A percentile compares a stretch with the other conserved stretches of the same genome.
Conservation (phyloP, 2,797 vertebrate genomes). For the Prunella strophiata region DNA sequence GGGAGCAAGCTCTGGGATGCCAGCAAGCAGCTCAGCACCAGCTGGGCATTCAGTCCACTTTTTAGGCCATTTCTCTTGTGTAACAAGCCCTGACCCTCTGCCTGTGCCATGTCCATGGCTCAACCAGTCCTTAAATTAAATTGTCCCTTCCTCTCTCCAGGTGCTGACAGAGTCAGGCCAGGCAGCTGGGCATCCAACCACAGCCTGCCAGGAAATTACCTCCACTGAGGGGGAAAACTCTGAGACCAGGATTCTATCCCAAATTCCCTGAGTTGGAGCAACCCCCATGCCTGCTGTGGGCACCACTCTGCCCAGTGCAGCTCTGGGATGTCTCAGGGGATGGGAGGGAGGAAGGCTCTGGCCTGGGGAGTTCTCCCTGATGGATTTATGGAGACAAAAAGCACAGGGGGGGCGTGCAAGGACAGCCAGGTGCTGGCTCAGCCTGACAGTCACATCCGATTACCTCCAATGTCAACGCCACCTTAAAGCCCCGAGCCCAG, state of each 20-base stretch:
- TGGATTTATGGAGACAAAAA: not conserved
- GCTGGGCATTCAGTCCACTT: not conserved
- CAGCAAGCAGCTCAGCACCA: fast-evolving
- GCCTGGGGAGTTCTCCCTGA: not conserved
- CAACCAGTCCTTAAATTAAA: not conserved
- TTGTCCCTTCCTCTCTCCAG: not conserved
- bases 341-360: not conserved
- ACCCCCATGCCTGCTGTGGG: not conserved
- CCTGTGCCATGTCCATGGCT: not conserved
- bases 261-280: not conserved
- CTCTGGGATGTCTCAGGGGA: not conserved
- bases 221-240: not conserved
- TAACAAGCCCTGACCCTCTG: not conserved
- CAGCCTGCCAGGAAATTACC: fast-evolving
- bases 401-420: not conserved
- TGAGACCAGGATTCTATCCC: not conserved
- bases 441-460: not conserved
- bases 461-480: not conserved
- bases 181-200: not conserved
- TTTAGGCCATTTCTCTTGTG: not conserved
- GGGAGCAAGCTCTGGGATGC: not conserved
- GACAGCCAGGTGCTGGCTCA: not conserved
- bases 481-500: not conserved
- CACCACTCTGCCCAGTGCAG: not conserved
- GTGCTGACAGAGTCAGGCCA: not conserved